Percentiles rank a stretch among this genome's conserved stretches.
Conservation (phyloP, 2,113 vertebrate genomes). For the Podocnemis expansa region DNA sequence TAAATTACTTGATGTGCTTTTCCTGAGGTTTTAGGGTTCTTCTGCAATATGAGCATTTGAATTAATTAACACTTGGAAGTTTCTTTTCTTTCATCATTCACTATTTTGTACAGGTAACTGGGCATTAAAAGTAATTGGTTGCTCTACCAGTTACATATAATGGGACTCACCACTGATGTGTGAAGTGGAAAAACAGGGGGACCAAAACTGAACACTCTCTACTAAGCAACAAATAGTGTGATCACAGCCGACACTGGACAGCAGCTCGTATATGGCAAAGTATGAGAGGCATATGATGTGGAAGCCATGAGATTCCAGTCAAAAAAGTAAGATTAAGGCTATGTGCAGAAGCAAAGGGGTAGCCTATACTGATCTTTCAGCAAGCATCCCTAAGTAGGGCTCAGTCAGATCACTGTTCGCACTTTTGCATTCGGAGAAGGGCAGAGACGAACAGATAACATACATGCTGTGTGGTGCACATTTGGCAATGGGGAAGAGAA, state of each 20-base stretch:
- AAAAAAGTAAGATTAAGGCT: not conserved
- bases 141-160: not conserved
- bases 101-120: not conserved
- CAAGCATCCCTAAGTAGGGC: not conserved
- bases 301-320: not conserved
- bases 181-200: not conserved
- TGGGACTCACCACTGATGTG: not conserved
- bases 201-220: not conserved
- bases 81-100: not conserved
- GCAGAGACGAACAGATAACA: constrained; percentile 2
- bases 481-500: not conserved
- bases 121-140: not conserved
- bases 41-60: not conserved
- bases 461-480: constrained; percentile 12
- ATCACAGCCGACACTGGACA: not conserved
- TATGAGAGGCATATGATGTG: not conserved
- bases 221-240: not conserved
- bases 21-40: not conserved
- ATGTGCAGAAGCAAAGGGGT: not conserved
- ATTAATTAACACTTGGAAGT: not conserved
- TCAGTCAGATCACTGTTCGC: not conserved
- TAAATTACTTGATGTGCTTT: not conserved
- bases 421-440: constrained; percentile 10
- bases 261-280: not conserved
- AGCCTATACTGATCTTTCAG: constrained; percentile 20